Conservation (phyloP, 2,888 invertebrate species). For the Criorhina ranunculi region DNA sequence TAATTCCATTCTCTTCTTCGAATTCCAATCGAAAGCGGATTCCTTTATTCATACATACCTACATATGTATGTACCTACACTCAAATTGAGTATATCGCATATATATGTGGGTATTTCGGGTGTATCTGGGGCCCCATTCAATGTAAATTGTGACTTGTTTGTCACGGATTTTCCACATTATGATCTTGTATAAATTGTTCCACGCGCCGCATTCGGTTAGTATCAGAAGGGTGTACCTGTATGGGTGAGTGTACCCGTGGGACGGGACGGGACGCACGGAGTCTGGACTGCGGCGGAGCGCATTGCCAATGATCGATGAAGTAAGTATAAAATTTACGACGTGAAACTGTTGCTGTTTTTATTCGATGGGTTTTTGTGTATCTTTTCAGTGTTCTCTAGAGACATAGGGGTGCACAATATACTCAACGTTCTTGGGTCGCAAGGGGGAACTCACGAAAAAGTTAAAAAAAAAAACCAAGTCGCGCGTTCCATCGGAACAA, state of each 20-base stretch:
- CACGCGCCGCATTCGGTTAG: constrained; percentile 43
- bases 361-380: constrained; percentile 51
- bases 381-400: constrained; percentile 54
- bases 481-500: constrained; percentile 55
- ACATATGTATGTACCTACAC: not conserved
- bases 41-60: constrained; percentile 29
- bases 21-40: constrained; percentile 6
- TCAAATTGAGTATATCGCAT: too few species aligned
- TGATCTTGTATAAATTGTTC: constrained; percentile 64
- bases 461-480: constrained; percentile 18
- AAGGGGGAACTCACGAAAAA: constrained; percentile 33
- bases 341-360: constrained; percentile 81
- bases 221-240: constrained; percentile 14
- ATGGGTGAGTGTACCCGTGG: constrained; percentile 32
- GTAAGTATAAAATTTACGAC: constrained; percentile 83
- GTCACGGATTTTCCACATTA: constrained; percentile 70
- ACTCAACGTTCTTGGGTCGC: constrained; percentile 40
- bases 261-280: constrained; percentile 19
- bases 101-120: constrained; percentile 19
- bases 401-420: constrained; percentile 53
- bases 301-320: constrained; percentile 83
- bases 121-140: constrained; percentile 55
- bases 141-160: constrained; percentile 73
- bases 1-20: constrained; percentile 4
- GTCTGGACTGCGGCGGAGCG: constrained; percentile 33